phyloP scores from a whole-genome alignment of 1,140 invertebrate genomes.

The Atta texana region DNA sequence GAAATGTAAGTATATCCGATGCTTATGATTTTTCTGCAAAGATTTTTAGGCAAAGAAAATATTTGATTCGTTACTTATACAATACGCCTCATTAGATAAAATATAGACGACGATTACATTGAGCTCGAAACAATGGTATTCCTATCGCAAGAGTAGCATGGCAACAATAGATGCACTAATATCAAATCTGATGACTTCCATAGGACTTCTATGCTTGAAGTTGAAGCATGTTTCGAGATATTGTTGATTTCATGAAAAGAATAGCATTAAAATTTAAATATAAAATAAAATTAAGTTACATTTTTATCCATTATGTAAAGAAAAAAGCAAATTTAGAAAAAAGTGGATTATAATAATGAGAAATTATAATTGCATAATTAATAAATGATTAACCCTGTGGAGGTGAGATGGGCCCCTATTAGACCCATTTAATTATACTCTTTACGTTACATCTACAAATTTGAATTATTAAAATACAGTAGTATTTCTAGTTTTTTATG shows the following conservation, averaged over 20 bases:
- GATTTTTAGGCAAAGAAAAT: constrained; percentile 4
- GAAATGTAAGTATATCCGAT: constrained; percentile 44
- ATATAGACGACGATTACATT: constrained; percentile 62
- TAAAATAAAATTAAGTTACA: neutral
- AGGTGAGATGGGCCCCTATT: no score
- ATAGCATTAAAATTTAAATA: neutral
- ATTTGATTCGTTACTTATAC: constrained; percentile 40
- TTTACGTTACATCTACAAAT: no score
- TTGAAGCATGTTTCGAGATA: neutral
- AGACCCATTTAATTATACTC: no score
- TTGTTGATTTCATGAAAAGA: neutral
- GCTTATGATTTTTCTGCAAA: constrained; percentile 2
- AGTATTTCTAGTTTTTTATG: no score
- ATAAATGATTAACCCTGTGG: no score
- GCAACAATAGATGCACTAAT: constrained; percentile 7
- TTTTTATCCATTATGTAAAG: no score
- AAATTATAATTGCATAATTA: no score
- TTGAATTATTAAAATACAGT: no score
- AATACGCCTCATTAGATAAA: constrained; percentile 68
- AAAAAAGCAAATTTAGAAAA: no score
- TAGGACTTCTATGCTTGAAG: neutral
- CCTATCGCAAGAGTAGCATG: neutral
- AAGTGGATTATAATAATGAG: no score
- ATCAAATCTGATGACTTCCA: constrained; percentile 11
- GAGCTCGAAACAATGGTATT: constrained; percentile 34